These are phyloP conservation scores for Medauroidea extradentata DNA, from an alignment of 1,140 invertebrate species.

Conservation along the genomic window DNA sequence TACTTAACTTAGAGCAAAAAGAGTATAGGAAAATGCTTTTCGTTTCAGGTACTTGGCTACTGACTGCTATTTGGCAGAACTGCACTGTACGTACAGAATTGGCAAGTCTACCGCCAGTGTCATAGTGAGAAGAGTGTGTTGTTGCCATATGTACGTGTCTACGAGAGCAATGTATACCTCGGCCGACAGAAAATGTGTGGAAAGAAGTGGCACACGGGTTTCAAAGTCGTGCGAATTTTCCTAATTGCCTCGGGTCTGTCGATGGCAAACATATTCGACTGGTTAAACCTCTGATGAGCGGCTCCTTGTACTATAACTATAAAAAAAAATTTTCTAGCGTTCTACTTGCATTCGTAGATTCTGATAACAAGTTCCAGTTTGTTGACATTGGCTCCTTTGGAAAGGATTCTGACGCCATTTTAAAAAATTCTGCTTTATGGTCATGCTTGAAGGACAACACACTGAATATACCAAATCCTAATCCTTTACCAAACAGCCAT, in stretches of 20 bases:
- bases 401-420: conserved; percentile 28
- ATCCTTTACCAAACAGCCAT: conserved; percentile 4
- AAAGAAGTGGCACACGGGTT: conserved; percentile 27
- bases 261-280: conserved; percentile 38
- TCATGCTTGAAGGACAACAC: conserved; percentile 1
- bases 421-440: conserved; percentile 16
- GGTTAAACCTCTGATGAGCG: conserved; percentile 21
- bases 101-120: conserved; percentile 28
- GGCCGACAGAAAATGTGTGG: conserved; percentile 29
- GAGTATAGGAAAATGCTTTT: conserved; percentile 2
- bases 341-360: conserved; percentile 38
- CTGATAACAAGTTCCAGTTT: conserved; percentile 38
- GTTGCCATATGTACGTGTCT: conserved; percentile 29
- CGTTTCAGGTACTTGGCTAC: conserved; percentile 33
- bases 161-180: conserved; percentile 22
- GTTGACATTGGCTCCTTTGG: conserved; percentile 40
- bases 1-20: too few species aligned
- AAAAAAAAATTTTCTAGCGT: conserved; percentile 39
- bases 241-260: conserved; percentile 33
- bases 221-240: conserved; percentile 32
- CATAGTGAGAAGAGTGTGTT: conserved; percentile 31
- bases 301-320: conserved; percentile 38
- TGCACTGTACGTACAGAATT: conserved; percentile 35
- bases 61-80: conserved; percentile 32
- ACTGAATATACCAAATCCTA: conserved; percentile 11